Conservation (phyloP, 2,797 vertebrate genomes). For the Rhinoraja longicauda region DNA sequence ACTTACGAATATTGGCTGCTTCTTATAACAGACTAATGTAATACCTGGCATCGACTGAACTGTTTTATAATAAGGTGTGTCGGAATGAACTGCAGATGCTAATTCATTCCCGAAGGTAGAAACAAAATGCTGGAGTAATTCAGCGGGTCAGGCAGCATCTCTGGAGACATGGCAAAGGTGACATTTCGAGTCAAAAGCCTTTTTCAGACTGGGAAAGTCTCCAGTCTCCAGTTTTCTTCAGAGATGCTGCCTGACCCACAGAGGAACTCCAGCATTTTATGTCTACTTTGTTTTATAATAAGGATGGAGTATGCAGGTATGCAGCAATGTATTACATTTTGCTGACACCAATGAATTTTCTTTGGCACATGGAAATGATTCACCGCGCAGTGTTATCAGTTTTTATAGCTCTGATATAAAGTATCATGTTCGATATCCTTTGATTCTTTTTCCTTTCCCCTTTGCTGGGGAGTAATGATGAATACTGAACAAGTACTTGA, state of each 20-base stretch:
- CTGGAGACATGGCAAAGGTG: too few species aligned
- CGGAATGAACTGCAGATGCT: too few species aligned
- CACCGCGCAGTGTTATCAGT: conserved; percentile 2
- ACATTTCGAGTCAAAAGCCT: too few species aligned
- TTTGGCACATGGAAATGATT: not conserved
- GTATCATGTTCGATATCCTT: not conserved
- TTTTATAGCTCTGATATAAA: not conserved
- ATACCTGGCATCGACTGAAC: not conserved
- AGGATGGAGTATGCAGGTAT: not conserved
- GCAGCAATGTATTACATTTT: not conserved
- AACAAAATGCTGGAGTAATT: too few species aligned
- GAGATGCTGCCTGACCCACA: too few species aligned
- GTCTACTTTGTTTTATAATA: not conserved
- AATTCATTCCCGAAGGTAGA: too few species aligned
- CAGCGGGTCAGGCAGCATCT: too few species aligned
- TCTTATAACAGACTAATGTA: not conserved
- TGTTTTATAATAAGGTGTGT: not conserved
- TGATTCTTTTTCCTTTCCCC: not conserved
- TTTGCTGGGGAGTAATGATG: too few species aligned
- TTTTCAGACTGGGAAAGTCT: too few species aligned
- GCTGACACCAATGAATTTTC: not conserved
- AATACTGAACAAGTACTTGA: too few species aligned
- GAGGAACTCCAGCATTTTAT: too few species aligned
- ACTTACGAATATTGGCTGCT: not conserved
- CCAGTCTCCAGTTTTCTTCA: too few species aligned